phyloP scores from a whole-genome alignment of 2,888 invertebrate species.

The Amblyjoppa proteus region DNA sequence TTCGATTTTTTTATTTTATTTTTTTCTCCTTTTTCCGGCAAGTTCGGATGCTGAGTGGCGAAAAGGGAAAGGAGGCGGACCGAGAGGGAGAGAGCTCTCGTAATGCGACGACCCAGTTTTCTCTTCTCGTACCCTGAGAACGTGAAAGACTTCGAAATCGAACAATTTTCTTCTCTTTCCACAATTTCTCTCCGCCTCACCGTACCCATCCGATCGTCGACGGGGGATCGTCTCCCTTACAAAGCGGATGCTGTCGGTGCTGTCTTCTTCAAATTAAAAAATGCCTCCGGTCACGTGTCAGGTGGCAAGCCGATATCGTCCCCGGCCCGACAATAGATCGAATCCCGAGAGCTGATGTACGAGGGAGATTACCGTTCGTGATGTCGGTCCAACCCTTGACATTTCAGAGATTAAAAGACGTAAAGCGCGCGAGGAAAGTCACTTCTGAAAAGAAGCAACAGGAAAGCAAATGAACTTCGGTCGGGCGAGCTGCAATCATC shows the following conservation, averaged over 20 bases:
- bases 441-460: constrained; percentile 29
- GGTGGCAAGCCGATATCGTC: constrained; percentile 46
- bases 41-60: constrained; percentile 25
- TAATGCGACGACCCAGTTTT: constrained; percentile 65
- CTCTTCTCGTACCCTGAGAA: constrained; percentile 36
- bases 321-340: constrained; percentile 35
- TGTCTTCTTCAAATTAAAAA: constrained; percentile 59
- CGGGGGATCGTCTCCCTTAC: constrained; percentile 31
- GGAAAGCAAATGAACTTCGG: neutral
- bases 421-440: constrained; percentile 35
- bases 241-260: constrained; percentile 38
- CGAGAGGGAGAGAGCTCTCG: neutral
- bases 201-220: neutral
- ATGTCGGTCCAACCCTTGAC: constrained; percentile 19
- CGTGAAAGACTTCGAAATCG: constrained; percentile 60
- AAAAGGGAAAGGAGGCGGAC: neutral
- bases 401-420: constrained; percentile 49
- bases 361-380: neutral
- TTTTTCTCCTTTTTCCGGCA: constrained; percentile 7
- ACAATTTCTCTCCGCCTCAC: constrained; percentile 24
- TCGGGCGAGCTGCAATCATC: too few species aligned
- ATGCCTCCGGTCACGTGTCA: constrained; percentile 60
- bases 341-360: constrained; percentile 43
- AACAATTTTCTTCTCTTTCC: constrained; percentile 48
- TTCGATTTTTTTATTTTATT: constrained; percentile 27